These are phyloP conservation scores for Crematogaster levior DNA, from an alignment of 2,888 invertebrate species.

Conservation along the genomic window DNA sequence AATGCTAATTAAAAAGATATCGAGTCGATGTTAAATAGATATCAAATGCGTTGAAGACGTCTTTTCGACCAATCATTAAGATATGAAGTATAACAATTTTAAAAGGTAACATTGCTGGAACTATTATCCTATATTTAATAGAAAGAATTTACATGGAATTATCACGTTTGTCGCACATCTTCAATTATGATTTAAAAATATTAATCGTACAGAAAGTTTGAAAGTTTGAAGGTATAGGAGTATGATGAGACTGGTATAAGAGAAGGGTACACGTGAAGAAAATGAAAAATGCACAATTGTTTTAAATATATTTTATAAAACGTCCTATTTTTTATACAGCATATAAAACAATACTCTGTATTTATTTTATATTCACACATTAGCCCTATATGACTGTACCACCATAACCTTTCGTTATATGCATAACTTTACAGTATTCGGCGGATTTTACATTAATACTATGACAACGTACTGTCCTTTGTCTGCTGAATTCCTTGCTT, in stretches of 20 bases:
- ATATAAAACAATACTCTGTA: slow-evolving; percentile 86
- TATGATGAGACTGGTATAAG: not conserved
- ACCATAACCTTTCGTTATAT: slow-evolving; percentile 75
- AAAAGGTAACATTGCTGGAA: not conserved
- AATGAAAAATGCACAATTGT: slow-evolving; percentile 71
- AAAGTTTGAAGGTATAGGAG: not conserved
- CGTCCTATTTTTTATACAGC: slow-evolving; percentile 85
- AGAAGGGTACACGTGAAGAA: not conserved
- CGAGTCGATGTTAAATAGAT: too few species aligned
- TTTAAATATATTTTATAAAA: slow-evolving; percentile 86
- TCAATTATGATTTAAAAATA: not conserved
- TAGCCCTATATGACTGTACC: slow-evolving; percentile 84
- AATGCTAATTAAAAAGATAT: too few species aligned
- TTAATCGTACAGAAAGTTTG: not conserved
- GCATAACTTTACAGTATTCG: slow-evolving; percentile 82
- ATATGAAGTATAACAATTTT: too few species aligned
- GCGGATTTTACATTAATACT: slow-evolving; percentile 79
- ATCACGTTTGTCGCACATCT: not conserved
- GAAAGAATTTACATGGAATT: not conserved
- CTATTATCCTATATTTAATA: not conserved
- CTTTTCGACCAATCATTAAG: too few species aligned
- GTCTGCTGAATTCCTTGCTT: slow-evolving; percentile 66
- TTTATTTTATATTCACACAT: slow-evolving; percentile 85
- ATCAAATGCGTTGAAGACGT: too few species aligned
- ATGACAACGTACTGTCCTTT: slow-evolving; percentile 78